Conservation (phyloP, 1,140 invertebrate genomes). For the Brachionus manjavacas region DNA sequence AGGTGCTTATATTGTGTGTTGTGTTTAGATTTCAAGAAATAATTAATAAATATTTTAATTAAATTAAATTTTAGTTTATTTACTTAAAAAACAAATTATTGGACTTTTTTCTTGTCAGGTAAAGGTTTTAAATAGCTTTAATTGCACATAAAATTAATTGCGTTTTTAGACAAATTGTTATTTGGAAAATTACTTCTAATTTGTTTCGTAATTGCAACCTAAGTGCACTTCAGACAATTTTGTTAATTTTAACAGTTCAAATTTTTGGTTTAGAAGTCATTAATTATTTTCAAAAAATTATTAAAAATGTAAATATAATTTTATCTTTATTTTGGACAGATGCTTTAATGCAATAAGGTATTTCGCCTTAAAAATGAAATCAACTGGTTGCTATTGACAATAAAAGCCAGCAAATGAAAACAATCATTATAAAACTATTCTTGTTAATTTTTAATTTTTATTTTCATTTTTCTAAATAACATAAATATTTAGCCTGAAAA, state of each 20-base stretch:
- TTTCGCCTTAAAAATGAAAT: not conserved
- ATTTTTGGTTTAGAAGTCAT: not conserved
- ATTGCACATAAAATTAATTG: not conserved
- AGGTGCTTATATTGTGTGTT: too few relatives aligned
- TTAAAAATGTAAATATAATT: not conserved
- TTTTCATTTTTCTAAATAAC: conserved; percentile 13
- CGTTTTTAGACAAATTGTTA: not conserved
- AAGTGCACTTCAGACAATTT: not conserved
- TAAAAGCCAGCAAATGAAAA: not conserved
- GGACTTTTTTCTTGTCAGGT: not conserved
- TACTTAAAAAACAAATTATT: not conserved
- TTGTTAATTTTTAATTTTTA: conserved; percentile 7
- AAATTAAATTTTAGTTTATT: not conserved
- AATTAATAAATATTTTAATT: not conserved
- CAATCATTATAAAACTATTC: conserved; percentile 33
- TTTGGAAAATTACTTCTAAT: not conserved
- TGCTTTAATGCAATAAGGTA: not conserved
- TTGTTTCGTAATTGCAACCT: not conserved
- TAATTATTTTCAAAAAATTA: not conserved
- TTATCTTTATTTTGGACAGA: not conserved
- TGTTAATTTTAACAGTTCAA: not conserved
- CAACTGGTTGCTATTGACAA: conserved; percentile 17
- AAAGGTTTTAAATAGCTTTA: not conserved
- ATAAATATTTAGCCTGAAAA: conserved; percentile 9
- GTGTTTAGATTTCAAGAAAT: not conserved